A percentile compares a stretch with the other conserved stretches of the same genome.
Evolutionary conservation across 2,113 vertebrate genomes (phyloP).

Genomic region (Tretioscincus oriximinensis): DNA sequence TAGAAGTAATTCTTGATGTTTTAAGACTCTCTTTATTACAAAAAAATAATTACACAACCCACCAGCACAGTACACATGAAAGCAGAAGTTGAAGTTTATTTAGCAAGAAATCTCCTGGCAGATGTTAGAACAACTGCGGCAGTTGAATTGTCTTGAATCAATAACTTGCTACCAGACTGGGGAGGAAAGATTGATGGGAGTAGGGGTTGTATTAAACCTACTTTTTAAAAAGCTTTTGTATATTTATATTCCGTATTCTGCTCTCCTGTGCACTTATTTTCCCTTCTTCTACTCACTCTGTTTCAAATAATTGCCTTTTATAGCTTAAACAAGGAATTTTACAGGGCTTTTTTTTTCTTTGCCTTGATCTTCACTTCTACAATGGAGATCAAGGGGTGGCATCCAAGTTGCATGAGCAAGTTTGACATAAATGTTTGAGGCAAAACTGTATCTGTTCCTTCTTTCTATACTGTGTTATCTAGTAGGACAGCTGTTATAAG

Average conservation of each 20-base stretch:
- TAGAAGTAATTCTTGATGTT: slow-evolving; percentile 69
- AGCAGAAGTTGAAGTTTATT: slow-evolving; percentile 54
- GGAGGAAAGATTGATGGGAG: slow-evolving; percentile 15
- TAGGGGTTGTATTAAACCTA: background rate
- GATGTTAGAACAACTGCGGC: slow-evolving; percentile 53
- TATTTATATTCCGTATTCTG: slow-evolving; percentile 18
- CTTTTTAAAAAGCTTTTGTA: slow-evolving; percentile 30
- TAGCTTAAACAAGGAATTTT: background rate
- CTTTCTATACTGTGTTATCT: background rate
- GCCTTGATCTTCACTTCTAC: background rate
- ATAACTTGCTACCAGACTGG: slow-evolving; percentile 55
- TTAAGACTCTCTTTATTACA: slow-evolving; percentile 64
- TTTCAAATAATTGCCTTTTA: background rate
- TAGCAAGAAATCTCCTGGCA: slow-evolving; percentile 58
- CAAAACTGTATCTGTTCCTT: background rate
- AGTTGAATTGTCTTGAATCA: slow-evolving; percentile 57
- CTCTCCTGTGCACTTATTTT: background rate
- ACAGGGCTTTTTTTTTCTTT: slow-evolving; percentile 21
- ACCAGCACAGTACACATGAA: slow-evolving; percentile 47
- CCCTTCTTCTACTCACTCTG: background rate
- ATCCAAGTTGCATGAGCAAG: background rate
- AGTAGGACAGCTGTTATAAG: background rate
- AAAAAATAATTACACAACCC: slow-evolving; percentile 62
- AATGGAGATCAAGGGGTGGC: background rate
- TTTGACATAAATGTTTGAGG: background rate